Evolutionary conservation across 2,113 vertebrate genomes (phyloP), one percentile per base, ranked within the genome.

Genomic region (Meleagris gallopavo): DNA sequence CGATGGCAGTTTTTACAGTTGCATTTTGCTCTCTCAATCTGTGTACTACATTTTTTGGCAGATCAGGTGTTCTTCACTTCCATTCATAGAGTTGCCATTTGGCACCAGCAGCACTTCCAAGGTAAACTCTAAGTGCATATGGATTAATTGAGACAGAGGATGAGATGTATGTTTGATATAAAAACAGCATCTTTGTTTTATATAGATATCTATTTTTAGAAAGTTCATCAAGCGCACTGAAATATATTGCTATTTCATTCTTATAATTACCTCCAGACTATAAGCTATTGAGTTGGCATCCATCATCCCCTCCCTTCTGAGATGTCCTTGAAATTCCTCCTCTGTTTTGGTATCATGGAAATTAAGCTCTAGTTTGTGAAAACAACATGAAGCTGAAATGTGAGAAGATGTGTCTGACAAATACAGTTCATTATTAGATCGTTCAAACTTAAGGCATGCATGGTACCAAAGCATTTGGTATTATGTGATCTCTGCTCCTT

Each of bases 341-440:
- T 79, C 57, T 6, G 0, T 69, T 92, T 90, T n/a, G 8, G 58
- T 88, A 52, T 38, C 10, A 17, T 43, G 38, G 62, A 75, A 77
- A 82, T 87, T 9, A 76, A 60, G 20, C n/a, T 79, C 20, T 69
- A 73, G 18, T 45, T 27, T 93, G 58, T 83, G 62, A 79, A 84
- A 91, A 70, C 18, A 2, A 38, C 0, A 6, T 66, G 71, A 61
- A 70, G n/a, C 36, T 45, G 62, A 87, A 82, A 72, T 11, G 18
- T 30, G 48, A 69, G 55, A 76, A 88, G 14, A 83, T 30, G 34
- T 52, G 19, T n/a, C 57, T 84, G 74, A 69, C 45, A 61, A 85
- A 30, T 40, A 6, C 19, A 62, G 34, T 18, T 72, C 57, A 30
- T 45, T 61, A 9, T 76, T 19, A 43, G 45, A 27, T 75, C 46